Conservation (phyloP, 2,113 vertebrate genomes). For the Cyanoliseus patagonus region DNA sequence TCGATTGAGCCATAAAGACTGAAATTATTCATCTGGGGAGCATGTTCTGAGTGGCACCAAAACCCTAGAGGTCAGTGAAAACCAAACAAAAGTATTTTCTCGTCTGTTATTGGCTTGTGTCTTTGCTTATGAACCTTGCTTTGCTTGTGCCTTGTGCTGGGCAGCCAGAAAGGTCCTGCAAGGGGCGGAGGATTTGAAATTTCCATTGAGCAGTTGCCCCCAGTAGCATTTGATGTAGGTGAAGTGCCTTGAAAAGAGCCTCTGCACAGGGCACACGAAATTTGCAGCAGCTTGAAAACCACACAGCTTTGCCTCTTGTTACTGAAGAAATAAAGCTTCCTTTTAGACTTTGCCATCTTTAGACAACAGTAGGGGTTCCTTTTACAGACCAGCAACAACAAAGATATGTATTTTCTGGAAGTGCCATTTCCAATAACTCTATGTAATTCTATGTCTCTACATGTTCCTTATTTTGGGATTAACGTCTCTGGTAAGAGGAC, state of each 20-base stretch:
- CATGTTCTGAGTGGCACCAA: background rate
- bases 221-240: conserved; percentile 24
- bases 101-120: conserved; percentile 27
- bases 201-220: conserved; percentile 37
- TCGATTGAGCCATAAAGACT: conserved; percentile 26
- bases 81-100: conserved; percentile 55
- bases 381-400: conserved; percentile 29
- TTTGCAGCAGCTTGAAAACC: conserved; percentile 46
- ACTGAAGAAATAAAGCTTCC: conserved; percentile 60
- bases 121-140: conserved; percentile 17
- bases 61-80: conserved; percentile 24
- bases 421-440: conserved; percentile 33
- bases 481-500: background rate
- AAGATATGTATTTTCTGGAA: background rate
- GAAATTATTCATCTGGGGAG: conserved; percentile 34
- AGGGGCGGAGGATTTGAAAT: conserved; percentile 15
- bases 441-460: background rate
- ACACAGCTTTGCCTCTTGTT: conserved; percentile 39
- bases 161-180: background rate
- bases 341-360: conserved; percentile 11
- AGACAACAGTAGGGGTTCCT: conserved; percentile 16
- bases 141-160: background rate
- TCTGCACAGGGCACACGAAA: background rate
- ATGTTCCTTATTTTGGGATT: conserved; percentile 16
- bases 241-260: conserved; percentile 49